A percentile compares a stretch with the other conserved stretches of the same genome.
phyloP scores from a whole-genome alignment of 2,797 vertebrate genomes.

The Tinamus major region DNA sequence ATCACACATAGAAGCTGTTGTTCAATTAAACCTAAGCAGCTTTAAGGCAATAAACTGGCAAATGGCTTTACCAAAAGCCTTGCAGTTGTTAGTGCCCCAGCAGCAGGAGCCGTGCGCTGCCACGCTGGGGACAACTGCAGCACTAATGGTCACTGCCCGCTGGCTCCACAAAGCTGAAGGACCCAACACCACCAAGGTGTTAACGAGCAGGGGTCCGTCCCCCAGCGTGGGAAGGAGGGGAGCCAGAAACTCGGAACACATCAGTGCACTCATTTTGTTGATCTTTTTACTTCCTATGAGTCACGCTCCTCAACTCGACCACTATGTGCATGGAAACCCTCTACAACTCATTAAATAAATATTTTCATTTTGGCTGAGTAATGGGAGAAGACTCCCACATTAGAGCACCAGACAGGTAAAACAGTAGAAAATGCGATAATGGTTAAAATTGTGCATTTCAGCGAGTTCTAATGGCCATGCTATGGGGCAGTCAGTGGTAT shows the following conservation, averaged over 20 bases:
- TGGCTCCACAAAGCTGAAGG: slow-evolving; percentile 23
- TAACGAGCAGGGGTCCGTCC: neutral
- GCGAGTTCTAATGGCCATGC: neutral
- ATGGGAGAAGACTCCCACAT: slow-evolving; percentile 6
- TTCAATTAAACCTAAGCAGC: slow-evolving; percentile 72
- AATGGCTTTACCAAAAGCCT: slow-evolving; percentile 56
- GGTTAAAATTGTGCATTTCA: neutral
- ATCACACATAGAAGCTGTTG: slow-evolving; percentile 50
- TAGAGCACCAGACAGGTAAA: slow-evolving; percentile 9
- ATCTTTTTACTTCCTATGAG: slow-evolving; percentile 41
- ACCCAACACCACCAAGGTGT: slow-evolving; percentile 2
- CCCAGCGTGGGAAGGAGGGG: neutral
- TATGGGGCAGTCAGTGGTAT: neutral
- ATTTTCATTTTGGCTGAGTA: slow-evolving; percentile 18
- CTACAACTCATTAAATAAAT: slow-evolving; percentile 34
- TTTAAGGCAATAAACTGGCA: slow-evolving; percentile 70
- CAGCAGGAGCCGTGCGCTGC: slow-evolving; percentile 41
- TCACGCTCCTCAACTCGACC: slow-evolving; percentile 15
- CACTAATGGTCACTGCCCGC: neutral
- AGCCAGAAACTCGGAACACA: neutral
- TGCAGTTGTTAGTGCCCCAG: slow-evolving; percentile 31
- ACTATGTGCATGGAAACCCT: neutral
- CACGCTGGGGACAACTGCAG: slow-evolving; percentile 22
- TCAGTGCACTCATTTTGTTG: neutral
- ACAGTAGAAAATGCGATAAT: neutral